Evolutionary conservation across 1,140 invertebrate genomes (phyloP).

Genomic region (Mizuhopecten yessoensis): DNA sequence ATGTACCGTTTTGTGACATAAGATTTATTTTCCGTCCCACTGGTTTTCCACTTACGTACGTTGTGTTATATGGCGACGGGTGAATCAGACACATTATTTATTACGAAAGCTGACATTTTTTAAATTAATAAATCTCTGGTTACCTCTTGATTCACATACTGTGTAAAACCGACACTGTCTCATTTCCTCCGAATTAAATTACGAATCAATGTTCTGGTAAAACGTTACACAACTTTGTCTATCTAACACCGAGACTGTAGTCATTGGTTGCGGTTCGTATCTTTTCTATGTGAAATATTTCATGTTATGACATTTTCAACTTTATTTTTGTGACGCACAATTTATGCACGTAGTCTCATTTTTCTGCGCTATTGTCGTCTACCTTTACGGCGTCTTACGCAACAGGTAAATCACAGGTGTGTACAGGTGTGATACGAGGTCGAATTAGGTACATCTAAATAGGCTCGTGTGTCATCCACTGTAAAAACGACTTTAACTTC

Average conservation of each 20-base stretch:
- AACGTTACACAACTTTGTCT: background rate
- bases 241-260: background rate
- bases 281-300: background rate
- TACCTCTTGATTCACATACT: background rate
- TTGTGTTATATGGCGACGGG: background rate
- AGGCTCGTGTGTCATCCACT: background rate
- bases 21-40: background rate
- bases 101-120: background rate
- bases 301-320: background rate
- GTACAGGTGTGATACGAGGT: background rate
- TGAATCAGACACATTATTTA: background rate
- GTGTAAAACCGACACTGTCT: background rate
- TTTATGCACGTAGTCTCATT: background rate
- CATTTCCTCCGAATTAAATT: background rate
- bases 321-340: slow-evolving; percentile 32
- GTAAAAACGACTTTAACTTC: background rate
- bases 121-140: background rate
- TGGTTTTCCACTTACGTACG: background rate
- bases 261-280: background rate
- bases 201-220: background rate
- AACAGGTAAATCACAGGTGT: background rate
- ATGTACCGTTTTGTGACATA: background rate
- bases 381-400: background rate
- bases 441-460: background rate
- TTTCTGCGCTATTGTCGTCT: background rate